Evolutionary conservation across 1,140 invertebrate species (phyloP), one percentile per base, ranked within the genome.

Genomic region (Drosophila elegans): DNA sequence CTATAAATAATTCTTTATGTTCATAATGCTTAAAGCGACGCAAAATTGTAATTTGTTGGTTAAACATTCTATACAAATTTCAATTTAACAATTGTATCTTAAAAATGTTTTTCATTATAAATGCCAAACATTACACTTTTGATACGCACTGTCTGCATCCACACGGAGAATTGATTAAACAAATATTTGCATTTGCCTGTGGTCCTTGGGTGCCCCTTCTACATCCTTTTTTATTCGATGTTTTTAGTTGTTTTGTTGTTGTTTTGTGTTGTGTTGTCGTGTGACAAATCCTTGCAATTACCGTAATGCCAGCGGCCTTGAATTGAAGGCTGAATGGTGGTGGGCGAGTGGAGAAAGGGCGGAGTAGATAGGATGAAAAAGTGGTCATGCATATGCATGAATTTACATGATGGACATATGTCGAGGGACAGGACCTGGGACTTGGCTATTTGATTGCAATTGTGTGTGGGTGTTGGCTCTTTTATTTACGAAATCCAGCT

Each of bases 211-310:
- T 4, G 13, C 3, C 11, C 29, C 39, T 16, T 12, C 29, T 0
- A 27, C 36, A 4, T 3, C 21, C n/a, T 34, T 27, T 76, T 55
- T 21, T 34, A n/a, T 13, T 29, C 39, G 41, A 46, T 75, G 34
- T 68, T 51, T 13, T 27, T 16, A 45, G 59, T 36, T 56, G 13
- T 48, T 62, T 12, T 51, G 27, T 46, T 76, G 32, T 39, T 51
- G 53, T 51, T 55, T 27, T 69, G 10, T 41, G 34, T 62, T 74
- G 41, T 56, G 32, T 36, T 44, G 53, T 48, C 42, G 68, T 57
- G 80, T 64, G 57, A 67, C 80, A 84, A 85, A 85, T 85, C 81
- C 67, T 53, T 86, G 82, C 81, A 84, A 85, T 84, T 84, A 84
- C 73, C 73, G 81, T 84, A 85, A 84, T 85, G 81, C 81, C 81